Evolutionary conservation across 2,113 vertebrate species (phyloP).

Genomic region (Tetrao urogallus): DNA sequence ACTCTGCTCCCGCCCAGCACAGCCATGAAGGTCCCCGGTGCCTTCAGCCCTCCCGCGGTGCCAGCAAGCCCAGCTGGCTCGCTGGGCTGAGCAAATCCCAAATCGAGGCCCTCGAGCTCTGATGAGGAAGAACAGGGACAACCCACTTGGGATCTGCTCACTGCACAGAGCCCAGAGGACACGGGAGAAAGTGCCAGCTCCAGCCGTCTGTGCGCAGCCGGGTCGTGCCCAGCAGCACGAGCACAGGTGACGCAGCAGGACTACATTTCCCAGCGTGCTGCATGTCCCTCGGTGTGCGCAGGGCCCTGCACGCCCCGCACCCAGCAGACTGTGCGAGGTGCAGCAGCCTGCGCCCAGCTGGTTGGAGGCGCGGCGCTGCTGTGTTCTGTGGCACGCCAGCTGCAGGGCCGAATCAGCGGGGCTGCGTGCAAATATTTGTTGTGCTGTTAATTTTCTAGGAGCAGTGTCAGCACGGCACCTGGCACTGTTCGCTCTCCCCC

Average conservation of each 20-base stretch:
- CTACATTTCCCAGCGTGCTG: not conserved
- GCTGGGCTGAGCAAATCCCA: not conserved
- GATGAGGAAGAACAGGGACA: not conserved
- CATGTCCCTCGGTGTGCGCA: fast-evolving
- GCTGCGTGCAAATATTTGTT: not conserved
- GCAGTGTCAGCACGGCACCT: slow-evolving; percentile 13
- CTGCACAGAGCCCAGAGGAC: fast-evolving
- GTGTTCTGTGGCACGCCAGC: fast-evolving
- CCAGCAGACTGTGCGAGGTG: not conserved
- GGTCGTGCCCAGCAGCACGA: not conserved
- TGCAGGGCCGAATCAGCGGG: fast-evolving
- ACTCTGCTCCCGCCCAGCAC: not conserved
- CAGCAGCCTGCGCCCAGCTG: not conserved
- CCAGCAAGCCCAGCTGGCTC: not conserved
- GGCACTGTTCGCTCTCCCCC: not conserved
- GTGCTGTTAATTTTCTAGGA: not conserved
- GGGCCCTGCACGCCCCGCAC: fast-evolving
- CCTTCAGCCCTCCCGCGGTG: not conserved
- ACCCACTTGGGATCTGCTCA: not conserved
- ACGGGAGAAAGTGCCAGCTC: fast-evolving
- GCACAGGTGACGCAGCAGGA: not conserved
- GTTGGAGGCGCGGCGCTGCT: not conserved
- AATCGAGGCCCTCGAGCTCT: not conserved
- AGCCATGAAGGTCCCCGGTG: not conserved
- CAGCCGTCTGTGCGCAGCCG: not conserved